Evolutionary conservation across 2,113 vertebrate genomes (phyloP), one percentile per base, ranked within the genome.

Genomic region (Opisthocomus hoazin): DNA sequence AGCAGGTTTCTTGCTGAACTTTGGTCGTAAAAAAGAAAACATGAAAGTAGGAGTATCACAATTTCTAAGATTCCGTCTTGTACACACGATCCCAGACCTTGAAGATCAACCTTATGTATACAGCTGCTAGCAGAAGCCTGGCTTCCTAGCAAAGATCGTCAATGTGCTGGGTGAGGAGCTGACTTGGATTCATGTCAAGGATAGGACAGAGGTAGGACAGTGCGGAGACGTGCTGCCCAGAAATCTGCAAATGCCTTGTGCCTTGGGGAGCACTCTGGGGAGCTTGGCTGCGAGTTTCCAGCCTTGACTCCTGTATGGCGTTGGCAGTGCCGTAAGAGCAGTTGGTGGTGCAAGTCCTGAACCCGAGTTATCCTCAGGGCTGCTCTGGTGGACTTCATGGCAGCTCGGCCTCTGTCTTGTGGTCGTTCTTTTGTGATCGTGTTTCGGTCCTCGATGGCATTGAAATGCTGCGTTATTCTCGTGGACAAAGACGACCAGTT

Each of bases 281-380:
- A 12, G 11, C 4, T 57, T 1, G 32, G 32, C 79, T 58, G 48
- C 0, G 2, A 4, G 2, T 57, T 60, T 34, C 71, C 80, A 48
- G 76, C 68, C 58, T 22, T 1, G 29, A 16, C 0, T 15, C 41
- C 51, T 13, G 17, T 2, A 1, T 1, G 13, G 34, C 50, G 50
- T 46, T 50, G 87, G 34, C 43, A 5, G 1, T 6, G 4, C 17
- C 1, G 0, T 2, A 0, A 1, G 1, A 45, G 37, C 27, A 7
- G 30, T 9, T 27, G 64, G 53, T 26, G 43, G 17, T 41, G 48
- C 3, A 5, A 4, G 9, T 15, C 50, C 58, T 18, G 63, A 80
- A 11, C 39, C 51, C 11, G 1, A 3, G 14, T 11, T 16, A 4
- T 30, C 27, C 63, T 61, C 68, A 9, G 3, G 9, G 58, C 71